These are phyloP conservation scores for Melinopterus prodromus DNA, from an alignment of 2,888 invertebrate species.

Conservation along the genomic window DNA sequence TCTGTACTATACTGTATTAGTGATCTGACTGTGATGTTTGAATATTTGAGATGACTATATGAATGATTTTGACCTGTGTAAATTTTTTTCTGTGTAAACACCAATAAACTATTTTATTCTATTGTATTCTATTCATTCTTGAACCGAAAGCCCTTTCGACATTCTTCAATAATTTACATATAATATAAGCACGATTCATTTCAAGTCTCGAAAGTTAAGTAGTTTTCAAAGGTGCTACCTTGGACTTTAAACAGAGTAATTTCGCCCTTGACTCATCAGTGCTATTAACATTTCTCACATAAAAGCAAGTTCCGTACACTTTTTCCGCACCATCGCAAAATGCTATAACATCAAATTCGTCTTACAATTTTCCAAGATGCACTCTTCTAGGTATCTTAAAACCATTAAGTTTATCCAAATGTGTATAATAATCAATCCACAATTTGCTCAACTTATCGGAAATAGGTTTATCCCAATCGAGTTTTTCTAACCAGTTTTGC, in stretches of 20 bases:
- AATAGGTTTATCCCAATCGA: conserved; percentile 32
- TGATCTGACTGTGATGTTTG: too few relatives aligned
- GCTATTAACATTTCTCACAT: background rate
- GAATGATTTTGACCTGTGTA: too few relatives aligned
- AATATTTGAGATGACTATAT: too few relatives aligned
- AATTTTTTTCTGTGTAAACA: too few relatives aligned
- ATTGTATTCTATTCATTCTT: too few relatives aligned
- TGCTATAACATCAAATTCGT: background rate
- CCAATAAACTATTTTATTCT: too few relatives aligned
- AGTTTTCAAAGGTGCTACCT: background rate
- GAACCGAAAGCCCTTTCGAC: background rate
- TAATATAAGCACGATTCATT: background rate
- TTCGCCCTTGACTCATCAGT: background rate
- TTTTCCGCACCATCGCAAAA: background rate
- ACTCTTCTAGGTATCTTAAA: background rate
- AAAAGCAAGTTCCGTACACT: background rate
- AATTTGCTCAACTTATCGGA: background rate
- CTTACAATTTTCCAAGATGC: background rate
- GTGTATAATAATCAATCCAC: conserved; percentile 7
- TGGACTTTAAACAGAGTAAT: background rate
- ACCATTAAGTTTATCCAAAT: background rate
- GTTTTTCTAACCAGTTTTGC: conserved; percentile 32
- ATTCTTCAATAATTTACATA: background rate
- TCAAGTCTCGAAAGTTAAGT: background rate
- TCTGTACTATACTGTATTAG: too few relatives aligned